Percentiles rank a stretch among this genome's conserved stretches.
These are phyloP conservation scores for Manis javanica DNA, from an alignment of 2,797 vertebrate genomes.

Conservation along the genomic window DNA sequence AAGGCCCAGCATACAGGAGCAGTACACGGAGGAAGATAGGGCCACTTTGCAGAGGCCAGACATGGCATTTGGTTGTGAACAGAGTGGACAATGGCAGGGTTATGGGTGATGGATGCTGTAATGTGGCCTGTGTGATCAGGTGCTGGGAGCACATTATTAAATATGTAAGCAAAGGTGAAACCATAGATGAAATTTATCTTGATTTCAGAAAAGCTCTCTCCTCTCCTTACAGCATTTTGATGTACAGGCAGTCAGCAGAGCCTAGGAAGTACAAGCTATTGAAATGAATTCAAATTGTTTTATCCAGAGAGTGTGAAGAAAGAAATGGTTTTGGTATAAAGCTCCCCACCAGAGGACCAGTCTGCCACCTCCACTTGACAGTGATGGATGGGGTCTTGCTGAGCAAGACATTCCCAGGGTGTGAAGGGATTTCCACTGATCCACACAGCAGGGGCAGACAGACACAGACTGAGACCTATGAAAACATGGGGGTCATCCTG, in stretches of 20 bases:
- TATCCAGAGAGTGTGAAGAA: slow-evolving; percentile 2
- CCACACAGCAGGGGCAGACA: rapidly evolving
- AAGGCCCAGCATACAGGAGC: too few species aligned
- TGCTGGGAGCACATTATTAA: background rate
- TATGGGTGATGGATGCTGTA: background rate
- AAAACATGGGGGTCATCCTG: too few species aligned
- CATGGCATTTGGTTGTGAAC: background rate
- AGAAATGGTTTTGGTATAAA: background rate
- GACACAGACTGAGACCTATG: background rate
- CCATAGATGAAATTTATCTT: background rate
- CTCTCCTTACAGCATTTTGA: background rate
- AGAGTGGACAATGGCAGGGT: background rate
- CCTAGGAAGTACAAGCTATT: background rate
- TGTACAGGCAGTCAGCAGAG: background rate
- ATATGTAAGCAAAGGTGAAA: slow-evolving; percentile 39
- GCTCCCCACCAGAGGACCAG: background rate
- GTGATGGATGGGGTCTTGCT: background rate
- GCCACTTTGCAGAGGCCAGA: background rate
- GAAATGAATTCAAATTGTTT: slow-evolving; percentile 43
- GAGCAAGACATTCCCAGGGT: background rate
- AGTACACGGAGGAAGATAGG: background rate
- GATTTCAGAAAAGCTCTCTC: background rate
- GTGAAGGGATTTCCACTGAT: background rate
- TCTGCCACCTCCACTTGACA: background rate
- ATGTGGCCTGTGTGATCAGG: background rate